Base-by-base conservation (phyloP, 1,140 invertebrate genomes). In the Pissodes strobi region DNA sequence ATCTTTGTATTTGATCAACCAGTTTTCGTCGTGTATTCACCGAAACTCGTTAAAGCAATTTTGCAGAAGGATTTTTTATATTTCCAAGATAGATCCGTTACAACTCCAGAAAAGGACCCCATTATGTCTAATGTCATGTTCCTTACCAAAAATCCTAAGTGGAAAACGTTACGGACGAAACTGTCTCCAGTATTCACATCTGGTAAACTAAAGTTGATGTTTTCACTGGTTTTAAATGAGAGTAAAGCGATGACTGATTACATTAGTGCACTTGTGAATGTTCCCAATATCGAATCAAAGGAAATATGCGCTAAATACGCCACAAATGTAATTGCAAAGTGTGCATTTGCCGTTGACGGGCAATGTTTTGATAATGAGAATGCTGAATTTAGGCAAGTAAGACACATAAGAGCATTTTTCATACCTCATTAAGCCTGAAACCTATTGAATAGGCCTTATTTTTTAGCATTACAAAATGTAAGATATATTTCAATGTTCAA, bases 51-150 rank as follows among this genome's bases (percentile, higher is more conserved):
- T 8, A 82, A 82, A 67, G 55, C 73, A 1, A 74, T 84, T 2
- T 51, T 79, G n/a, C 71, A 82, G 5, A 81, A 80, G 65, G 81
- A 84, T 69, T 84, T 82, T 65, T 23, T 59, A 15, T 39, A 83
- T 72, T 86, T 86, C 66, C 70, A 78, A 3, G 81, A 85, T 59
- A 76, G 80, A 10, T 43, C 80, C 64, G 73, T 82, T 45, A 80
- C 74, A 67, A 71, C 69, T 5, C 79, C 79, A 51, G 70, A 79
- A 1, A 73, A 82, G 43, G 83, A 85, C 62, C 78, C 84, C 8
- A 46, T 86, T 8, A 19, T 38, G 1, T 53, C 41, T 2, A 60
- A 69, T 27, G 38, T 76, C n/a, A 49, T 81, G 18, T 77, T 79
- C 25, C 48, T 58, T 15, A 51, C 73, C 3, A 72, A 74, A 59